Conservation (phyloP, 2,113 vertebrate species). For the Mellivora capensis region DNA sequence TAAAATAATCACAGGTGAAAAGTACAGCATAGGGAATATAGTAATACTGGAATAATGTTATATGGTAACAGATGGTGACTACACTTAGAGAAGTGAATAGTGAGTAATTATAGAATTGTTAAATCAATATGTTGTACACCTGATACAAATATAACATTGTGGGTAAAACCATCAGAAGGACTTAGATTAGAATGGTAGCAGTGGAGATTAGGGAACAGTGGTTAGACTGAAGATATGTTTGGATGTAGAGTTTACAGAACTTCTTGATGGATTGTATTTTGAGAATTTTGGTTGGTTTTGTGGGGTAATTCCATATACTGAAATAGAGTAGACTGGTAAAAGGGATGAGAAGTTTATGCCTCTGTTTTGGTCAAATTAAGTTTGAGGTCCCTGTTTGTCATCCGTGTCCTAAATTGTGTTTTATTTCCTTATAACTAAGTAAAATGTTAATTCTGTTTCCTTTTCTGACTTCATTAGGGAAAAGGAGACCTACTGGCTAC, state of each 20-base stretch:
- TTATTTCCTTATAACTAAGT: not conserved
- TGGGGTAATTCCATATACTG: not conserved
- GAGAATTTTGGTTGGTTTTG: not conserved
- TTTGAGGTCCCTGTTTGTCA: not conserved
- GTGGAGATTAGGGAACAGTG: not conserved
- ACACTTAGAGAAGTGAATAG: not conserved
- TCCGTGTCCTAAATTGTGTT: not conserved
- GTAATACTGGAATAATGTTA: not conserved
- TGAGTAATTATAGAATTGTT: not conserved
- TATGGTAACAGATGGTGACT: not conserved
- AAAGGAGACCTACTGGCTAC: not conserved
- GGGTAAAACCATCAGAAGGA: not conserved
- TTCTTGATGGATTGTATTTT: not conserved
- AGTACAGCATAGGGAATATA: not conserved
- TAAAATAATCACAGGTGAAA: not conserved
- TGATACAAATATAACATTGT: not conserved
- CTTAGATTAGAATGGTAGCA: not conserved
- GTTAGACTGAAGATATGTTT: not conserved
- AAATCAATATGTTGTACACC: not conserved
- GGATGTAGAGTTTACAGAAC: not conserved
- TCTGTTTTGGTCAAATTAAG: not conserved
- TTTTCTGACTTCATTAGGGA: constrained; percentile 10
- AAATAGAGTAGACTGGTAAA: not conserved
- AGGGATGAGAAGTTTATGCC: not conserved
- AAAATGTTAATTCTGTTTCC: not conserved